Conservation (phyloP, 2,113 vertebrate genomes). For the Coracopsis vasa region DNA sequence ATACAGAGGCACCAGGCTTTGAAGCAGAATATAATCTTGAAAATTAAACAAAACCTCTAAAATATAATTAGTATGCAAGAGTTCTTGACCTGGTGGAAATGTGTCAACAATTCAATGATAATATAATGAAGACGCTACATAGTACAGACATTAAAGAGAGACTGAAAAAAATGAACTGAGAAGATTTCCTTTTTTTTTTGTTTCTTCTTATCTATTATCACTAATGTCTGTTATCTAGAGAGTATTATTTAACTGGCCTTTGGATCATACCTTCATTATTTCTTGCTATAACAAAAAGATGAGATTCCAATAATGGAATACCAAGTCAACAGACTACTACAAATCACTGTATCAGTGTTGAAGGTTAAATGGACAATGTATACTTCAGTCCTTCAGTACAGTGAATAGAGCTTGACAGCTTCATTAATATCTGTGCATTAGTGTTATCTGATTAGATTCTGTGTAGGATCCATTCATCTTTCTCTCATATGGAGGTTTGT, state of each 20-base stretch:
- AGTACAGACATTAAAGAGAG: background rate
- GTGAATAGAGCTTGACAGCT: background rate
- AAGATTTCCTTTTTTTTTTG: background rate
- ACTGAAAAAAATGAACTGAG: background rate
- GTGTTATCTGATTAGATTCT: slow-evolving; percentile 13
- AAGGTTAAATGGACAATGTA: background rate
- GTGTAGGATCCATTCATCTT: background rate
- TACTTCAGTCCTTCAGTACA: background rate
- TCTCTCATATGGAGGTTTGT: background rate
- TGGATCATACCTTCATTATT: background rate
- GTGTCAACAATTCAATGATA: background rate
- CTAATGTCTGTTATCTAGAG: background rate
- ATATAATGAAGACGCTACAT: background rate
- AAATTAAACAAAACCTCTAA: background rate
- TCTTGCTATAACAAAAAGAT: background rate
- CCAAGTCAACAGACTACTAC: background rate
- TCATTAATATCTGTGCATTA: background rate
- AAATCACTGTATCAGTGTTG: background rate
- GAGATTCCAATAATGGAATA: background rate
- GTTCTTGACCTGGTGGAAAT: background rate
- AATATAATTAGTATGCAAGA: background rate
- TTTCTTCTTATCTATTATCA: too few species aligned
- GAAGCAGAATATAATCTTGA: background rate
- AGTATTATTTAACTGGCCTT: background rate
- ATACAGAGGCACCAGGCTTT: background rate